Evolutionary conservation across 2,797 vertebrate genomes (phyloP).

Genomic region (Danio tinwini): DNA sequence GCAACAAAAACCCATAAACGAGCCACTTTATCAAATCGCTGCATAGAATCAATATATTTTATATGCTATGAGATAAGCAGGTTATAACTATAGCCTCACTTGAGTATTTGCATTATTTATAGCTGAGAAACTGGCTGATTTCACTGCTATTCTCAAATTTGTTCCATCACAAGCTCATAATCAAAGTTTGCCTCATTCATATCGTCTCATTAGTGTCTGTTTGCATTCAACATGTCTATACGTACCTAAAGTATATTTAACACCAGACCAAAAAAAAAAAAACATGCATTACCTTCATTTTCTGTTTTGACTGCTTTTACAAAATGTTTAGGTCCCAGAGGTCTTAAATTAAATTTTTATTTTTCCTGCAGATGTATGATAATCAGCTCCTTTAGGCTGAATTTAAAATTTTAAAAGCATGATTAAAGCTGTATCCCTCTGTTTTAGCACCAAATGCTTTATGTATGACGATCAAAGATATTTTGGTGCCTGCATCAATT

Average conservation of each 20-base stretch:
- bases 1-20: constrained; percentile 50
- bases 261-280: too few relatives aligned
- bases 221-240: too few relatives aligned
- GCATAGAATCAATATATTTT: constrained; percentile 29
- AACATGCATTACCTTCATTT: neutral
- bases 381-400: neutral
- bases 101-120: constrained; percentile 23
- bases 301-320: neutral
- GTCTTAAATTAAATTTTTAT: neutral
- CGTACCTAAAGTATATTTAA: too few relatives aligned
- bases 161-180: neutral
- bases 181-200: too few relatives aligned
- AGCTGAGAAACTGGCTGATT: neutral
- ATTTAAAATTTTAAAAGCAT: neutral
- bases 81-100: constrained; percentile 26
- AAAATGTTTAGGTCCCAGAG: neutral
- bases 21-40: constrained; percentile 41
- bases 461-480: too few relatives aligned
- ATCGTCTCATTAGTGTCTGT: too few relatives aligned
- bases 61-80: constrained; percentile 7
- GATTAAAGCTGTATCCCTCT: neutral
- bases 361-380: neutral
- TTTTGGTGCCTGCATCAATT: too few relatives aligned
- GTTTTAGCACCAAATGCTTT: neutral
- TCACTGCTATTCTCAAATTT: neutral